Percentiles rank a stretch among this genome's conserved stretches.
phyloP scores from a whole-genome alignment of 2,797 vertebrate species.

The Furcifer pardalis region DNA sequence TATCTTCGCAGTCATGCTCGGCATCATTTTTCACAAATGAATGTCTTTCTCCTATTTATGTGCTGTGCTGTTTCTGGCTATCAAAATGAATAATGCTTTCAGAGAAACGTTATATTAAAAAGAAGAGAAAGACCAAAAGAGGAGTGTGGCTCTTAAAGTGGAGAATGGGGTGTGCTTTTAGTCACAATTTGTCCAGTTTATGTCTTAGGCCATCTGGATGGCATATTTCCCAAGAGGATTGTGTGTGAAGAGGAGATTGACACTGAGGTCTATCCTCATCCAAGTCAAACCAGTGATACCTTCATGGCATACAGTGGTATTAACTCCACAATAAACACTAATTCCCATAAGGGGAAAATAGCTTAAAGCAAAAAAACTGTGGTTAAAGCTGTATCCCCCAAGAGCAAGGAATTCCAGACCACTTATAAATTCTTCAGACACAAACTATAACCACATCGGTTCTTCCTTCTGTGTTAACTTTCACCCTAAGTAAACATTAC shows the following conservation, averaged over 20 bases:
- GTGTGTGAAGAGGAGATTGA: constrained; percentile 51
- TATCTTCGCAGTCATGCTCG: constrained; percentile 60
- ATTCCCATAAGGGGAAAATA: too few species aligned
- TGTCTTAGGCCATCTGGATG: constrained; percentile 56
- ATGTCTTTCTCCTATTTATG: constrained; percentile 62
- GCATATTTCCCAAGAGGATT: constrained; percentile 46
- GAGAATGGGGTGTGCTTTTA: background rate
- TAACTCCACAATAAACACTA: background rate
- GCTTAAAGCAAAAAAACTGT: too few species aligned
- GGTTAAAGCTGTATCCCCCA: too few species aligned
- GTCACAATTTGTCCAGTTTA: constrained; percentile 58
- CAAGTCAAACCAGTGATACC: background rate
- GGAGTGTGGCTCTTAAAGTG: constrained; percentile 26
- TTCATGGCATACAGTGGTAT: background rate
- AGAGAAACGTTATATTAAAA: constrained; percentile 64
- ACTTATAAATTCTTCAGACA: too few species aligned
- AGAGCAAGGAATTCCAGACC: too few species aligned
- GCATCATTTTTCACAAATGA: constrained; percentile 71
- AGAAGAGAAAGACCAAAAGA: background rate
- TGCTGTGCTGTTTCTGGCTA: constrained; percentile 47
- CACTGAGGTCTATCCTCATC: constrained; percentile 29
- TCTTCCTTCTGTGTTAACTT: too few species aligned
- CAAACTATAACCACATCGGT: too few species aligned
- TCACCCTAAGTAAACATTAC: too few species aligned
- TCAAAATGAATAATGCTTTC: constrained; percentile 70